Evolutionary conservation across 2,888 invertebrate species (phyloP), one percentile per base, ranked within the genome.

Genomic region (Mystacides longicornis): DNA sequence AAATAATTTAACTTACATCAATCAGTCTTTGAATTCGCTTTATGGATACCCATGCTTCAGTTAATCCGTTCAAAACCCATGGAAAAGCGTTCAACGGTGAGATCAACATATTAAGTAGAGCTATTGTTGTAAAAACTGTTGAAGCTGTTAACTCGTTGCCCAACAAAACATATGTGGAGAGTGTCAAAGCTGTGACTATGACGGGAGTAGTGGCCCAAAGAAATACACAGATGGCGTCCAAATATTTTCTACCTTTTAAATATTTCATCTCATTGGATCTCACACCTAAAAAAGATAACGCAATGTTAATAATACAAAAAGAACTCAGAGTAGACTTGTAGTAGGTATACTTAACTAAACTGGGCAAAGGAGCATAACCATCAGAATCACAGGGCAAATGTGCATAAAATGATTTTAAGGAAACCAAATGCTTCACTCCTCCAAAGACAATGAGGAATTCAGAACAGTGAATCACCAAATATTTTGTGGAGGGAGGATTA

Each of bases 131-230:
- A 66, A 98, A 99, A 1, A 92, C 93, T 54, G 87, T 93, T 20
- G 95, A 87, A 2, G 97, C 94, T 48, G 87, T 87, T 9, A 98
- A 77, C 49, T 82, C 74, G 75, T 88, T 79, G 57, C 93, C 87
- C 62, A 90, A 68, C n/a, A 88, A 69, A 22, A 86, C 83, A 65
- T 89, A 92, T 5, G 87, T 84, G 14, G 83, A 81, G 65, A 94
- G 88, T 0, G 93, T 93, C 9, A 93, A 74, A 56, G 93, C 81
- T 2, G 92, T 87, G 65, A 93, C 91, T 19, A 93, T 69, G 22
- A 97, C 91, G 0, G 98, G 98, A 5, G 97, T 97, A 1, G 94
- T 93, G 0, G 98, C 98, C 98, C 98, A 99, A 70, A 99, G 89
- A 69, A 93, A 98, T 14, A 99, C 98, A 72, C 98, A 99, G 58